Evolutionary conservation across 2,888 invertebrate species (phyloP).

Genomic region (Willowsia nigromaculata): DNA sequence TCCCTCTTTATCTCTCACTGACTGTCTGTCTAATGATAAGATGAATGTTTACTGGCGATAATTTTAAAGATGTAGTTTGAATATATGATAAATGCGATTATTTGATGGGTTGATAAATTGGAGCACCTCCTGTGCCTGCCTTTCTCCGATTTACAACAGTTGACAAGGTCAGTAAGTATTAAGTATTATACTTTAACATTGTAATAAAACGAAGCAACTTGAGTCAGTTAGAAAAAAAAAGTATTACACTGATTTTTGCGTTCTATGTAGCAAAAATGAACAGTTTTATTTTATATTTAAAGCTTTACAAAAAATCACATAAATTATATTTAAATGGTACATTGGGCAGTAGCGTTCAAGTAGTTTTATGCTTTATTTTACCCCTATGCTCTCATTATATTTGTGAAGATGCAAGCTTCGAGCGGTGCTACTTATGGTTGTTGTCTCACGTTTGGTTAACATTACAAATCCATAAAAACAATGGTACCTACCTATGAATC

Average conservation of each 20-base stretch:
- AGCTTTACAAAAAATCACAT: neutral
- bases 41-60: slow-evolving; percentile 29
- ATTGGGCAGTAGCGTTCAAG: neutral
- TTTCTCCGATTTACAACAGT: slow-evolving; percentile 51
- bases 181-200: neutral
- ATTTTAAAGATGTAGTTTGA: slow-evolving; percentile 24
- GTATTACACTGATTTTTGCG: too few species aligned
- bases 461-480: neutral
- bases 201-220: neutral
- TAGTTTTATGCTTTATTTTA: too few species aligned
- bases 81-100: slow-evolving; percentile 8
- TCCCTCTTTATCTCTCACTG: neutral
- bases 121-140: slow-evolving; percentile 46
- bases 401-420: too few species aligned
- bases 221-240: too few species aligned
- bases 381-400: too few species aligned
- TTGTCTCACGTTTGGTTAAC: neutral
- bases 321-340: neutral
- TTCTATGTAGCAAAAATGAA: neutral
- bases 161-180: slow-evolving; percentile 41
- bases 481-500: too few species aligned
- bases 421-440: neutral
- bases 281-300: neutral
- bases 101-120: slow-evolving; percentile 44
- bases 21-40: slow-evolving; percentile 9